Percentiles rank a stretch among this genome's conserved stretches.
Conservation (phyloP, 92 coral and sea anemone species). For the Actinostola sp. region DNA sequence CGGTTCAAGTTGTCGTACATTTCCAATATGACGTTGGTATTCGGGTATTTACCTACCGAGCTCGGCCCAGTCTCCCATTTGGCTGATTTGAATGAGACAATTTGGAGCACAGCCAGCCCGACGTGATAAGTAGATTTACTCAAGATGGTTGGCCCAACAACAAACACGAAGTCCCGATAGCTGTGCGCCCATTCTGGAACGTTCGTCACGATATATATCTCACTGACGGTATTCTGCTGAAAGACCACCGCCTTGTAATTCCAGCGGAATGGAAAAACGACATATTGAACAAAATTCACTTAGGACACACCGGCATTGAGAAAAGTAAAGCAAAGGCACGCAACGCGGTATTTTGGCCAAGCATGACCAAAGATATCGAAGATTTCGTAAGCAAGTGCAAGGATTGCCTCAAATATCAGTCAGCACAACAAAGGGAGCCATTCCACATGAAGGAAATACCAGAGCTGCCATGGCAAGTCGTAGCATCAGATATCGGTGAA, state of each 20-base stretch:
- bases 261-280: conserved; percentile 27
- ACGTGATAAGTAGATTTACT: too few species aligned
- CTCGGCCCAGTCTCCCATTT: too few species aligned
- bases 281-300: conserved; percentile 25
- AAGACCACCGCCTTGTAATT: conserved; percentile 16
- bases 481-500: conserved; percentile 15
- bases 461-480: conserved; percentile 21
- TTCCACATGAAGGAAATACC: conserved; percentile 2
- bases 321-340: conserved; percentile 29
- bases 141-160: conserved; percentile 7
- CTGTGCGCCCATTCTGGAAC: conserved; percentile 12
- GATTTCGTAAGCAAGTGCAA: conserved; percentile 18
- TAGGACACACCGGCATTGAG: conserved; percentile 38
- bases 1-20: too few species aligned
- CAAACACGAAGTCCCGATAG: neutral
- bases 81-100: too few species aligned
- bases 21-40: too few species aligned
- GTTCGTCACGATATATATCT: conserved; percentile 18
- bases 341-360: conserved; percentile 32
- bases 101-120: too few species aligned
- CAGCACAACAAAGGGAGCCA: conserved; percentile 24
- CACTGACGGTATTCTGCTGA: conserved; percentile 24
- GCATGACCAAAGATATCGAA: conserved; percentile 30
- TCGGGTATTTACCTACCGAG: too few species aligned
- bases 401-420: conserved; percentile 26